phyloP scores from a whole-genome alignment of 2,888 invertebrate species.

The Pseudolycoriella hygida region DNA sequence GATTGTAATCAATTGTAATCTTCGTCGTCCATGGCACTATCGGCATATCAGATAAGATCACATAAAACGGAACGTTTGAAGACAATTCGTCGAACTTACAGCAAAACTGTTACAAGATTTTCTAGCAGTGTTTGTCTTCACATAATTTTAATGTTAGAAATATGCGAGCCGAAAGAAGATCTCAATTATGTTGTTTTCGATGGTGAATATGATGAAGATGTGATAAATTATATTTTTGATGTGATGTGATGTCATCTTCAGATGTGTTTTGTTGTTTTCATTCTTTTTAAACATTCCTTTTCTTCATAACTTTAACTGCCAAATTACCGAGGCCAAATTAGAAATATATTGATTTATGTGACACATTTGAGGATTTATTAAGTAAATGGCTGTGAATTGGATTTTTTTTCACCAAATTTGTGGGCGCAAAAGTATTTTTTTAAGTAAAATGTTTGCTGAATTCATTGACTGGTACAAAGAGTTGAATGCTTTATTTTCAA shows the following conservation, averaged over 20 bases:
- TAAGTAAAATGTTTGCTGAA: too few species aligned
- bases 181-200: constrained; percentile 1
- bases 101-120: too few species aligned
- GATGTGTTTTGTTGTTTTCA: not conserved
- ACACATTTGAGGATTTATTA: constrained; percentile 1
- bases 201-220: not conserved
- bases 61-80: too few species aligned
- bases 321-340: constrained; percentile 2
- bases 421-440: too few species aligned
- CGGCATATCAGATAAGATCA: too few species aligned
- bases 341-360: constrained; percentile 2
- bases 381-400: not conserved
- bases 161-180: not conserved
- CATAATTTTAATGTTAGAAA: not conserved
- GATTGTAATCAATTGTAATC: too few species aligned
- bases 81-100: too few species aligned
- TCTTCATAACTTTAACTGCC: not conserved
- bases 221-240: not conserved
- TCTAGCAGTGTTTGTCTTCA: too few species aligned
- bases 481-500: too few species aligned
- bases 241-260: constrained; percentile 1
- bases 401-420: not conserved
- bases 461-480: too few species aligned
- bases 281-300: not conserved
- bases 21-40: too few species aligned